phyloP scores from a whole-genome alignment of 2,113 vertebrate genomes.

The Oenanthe oenanthe region DNA sequence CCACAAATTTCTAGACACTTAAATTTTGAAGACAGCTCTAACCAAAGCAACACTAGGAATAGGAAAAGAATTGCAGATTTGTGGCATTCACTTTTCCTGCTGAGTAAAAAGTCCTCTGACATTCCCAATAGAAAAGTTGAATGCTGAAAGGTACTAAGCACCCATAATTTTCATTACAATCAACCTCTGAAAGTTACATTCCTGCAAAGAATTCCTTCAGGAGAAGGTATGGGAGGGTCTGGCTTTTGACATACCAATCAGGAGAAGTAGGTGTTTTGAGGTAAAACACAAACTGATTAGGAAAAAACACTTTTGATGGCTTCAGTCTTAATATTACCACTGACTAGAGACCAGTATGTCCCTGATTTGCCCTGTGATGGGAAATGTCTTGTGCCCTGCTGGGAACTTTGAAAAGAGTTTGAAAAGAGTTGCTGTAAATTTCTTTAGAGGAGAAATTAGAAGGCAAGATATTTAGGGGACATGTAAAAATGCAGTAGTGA shows the following conservation, averaged over 20 bases:
- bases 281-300: background rate
- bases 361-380: background rate
- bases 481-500: background rate
- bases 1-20: background rate
- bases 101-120: background rate
- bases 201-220: background rate
- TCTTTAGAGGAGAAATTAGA: background rate
- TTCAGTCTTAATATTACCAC: background rate
- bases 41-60: background rate
- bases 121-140: background rate
- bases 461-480: background rate
- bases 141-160: background rate
- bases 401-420: background rate
- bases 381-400: background rate
- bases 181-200: background rate
- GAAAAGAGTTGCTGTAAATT: background rate
- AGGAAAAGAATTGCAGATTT: background rate
- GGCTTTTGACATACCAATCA: constrained; percentile 2
- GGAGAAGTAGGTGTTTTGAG: background rate
- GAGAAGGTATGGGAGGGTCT: background rate
- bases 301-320: background rate
- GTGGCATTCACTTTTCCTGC: background rate
- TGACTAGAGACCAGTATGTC: background rate
- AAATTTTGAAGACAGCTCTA: background rate
- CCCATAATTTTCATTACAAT: background rate